These are phyloP conservation scores for Lochmaea capreae DNA, from an alignment of 2,888 invertebrate genomes.

Conservation along the genomic window DNA sequence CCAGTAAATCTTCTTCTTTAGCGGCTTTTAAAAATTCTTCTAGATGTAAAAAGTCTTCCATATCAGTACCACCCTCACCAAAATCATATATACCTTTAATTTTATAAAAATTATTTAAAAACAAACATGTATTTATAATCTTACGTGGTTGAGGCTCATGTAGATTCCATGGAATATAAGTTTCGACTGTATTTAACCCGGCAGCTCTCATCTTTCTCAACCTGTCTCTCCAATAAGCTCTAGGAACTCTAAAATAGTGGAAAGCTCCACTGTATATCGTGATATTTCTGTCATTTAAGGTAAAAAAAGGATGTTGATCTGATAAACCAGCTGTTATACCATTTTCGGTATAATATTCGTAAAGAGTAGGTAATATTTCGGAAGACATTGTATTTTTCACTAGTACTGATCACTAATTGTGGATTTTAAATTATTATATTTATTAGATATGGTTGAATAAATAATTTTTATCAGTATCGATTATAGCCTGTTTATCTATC, in stretches of 20 bases:
- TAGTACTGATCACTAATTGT: background rate
- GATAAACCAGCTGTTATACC: constrained; percentile 58
- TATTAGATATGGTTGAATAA: background rate
- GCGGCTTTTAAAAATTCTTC: constrained; percentile 76
- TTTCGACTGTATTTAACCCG: constrained; percentile 88
- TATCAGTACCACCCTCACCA: constrained; percentile 73
- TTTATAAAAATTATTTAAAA: no score
- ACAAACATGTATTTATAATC: background rate
- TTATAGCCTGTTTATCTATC: background rate
- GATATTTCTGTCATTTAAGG: constrained; percentile 64
- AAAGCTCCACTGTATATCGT: constrained; percentile 70
- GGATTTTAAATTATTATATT: background rate
- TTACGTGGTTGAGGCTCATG: constrained; percentile 45
- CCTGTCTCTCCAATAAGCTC: constrained; percentile 82
- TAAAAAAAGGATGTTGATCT: constrained; percentile 58
- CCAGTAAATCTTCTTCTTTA: constrained; percentile 77
- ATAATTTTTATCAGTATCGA: background rate
- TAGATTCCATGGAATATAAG: constrained; percentile 76
- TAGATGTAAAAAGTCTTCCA: constrained; percentile 70
- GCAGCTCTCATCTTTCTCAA: constrained; percentile 81
- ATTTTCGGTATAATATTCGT: constrained; percentile 64
- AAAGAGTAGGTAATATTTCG: constrained; percentile 46
- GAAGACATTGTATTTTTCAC: background rate
- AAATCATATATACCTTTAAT: constrained; percentile 67
- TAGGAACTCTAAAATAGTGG: constrained; percentile 88